phyloP scores from a whole-genome alignment of 2,113 vertebrate species.

The Morphnarchus princeps region DNA sequence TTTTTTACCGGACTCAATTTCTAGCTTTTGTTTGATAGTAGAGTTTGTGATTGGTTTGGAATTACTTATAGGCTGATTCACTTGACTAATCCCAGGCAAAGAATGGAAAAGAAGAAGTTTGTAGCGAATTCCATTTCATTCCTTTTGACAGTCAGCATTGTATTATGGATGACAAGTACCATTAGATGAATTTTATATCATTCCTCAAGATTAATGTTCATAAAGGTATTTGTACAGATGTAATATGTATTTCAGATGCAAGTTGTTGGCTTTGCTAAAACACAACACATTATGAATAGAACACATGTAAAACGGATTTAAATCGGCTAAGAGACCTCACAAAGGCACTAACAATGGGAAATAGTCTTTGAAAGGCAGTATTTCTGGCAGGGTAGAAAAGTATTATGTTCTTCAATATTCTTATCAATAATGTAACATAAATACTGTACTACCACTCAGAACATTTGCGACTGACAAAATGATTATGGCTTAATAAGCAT shows the following conservation, averaged over 20 bases:
- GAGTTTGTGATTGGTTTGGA: background rate
- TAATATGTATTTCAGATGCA: background rate
- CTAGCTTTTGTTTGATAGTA: background rate
- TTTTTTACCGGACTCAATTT: background rate
- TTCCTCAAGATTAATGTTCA: background rate
- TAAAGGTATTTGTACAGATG: background rate
- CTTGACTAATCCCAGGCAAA: background rate
- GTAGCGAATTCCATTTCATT: background rate
- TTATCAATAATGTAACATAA: conserved; percentile 42
- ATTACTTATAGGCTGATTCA: background rate
- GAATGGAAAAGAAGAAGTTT: background rate
- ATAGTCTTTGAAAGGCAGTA: background rate
- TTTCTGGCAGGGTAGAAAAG: background rate
- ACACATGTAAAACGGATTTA: background rate
- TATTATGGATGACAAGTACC: background rate
- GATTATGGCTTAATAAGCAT: conserved; percentile 14
- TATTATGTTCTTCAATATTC: background rate
- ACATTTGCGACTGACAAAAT: conserved; percentile 19
- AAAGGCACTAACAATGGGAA: background rate
- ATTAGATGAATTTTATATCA: background rate
- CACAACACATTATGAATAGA: background rate
- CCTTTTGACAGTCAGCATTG: background rate
- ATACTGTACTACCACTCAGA: background rate
- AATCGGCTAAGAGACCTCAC: background rate
- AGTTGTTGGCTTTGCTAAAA: background rate